phyloP scores from a whole-genome alignment of 2,113 vertebrate genomes.

The Ellobius talpinus region DNA sequence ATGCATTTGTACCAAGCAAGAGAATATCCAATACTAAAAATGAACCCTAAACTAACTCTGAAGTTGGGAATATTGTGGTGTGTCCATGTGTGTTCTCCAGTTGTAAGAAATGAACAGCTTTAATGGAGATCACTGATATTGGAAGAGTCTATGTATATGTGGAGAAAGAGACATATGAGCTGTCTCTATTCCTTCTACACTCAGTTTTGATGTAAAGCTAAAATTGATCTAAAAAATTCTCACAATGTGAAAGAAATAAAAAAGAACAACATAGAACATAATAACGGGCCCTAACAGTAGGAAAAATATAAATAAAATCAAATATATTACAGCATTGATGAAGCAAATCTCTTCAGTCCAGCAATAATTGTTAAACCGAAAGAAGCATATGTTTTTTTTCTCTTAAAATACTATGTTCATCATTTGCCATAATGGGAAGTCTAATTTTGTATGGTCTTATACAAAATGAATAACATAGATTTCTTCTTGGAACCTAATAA shows the following conservation, averaged over 20 bases:
- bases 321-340: not conserved
- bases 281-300: not conserved
- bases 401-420: not conserved
- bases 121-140: not conserved
- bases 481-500: constrained; percentile 22
- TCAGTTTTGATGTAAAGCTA: not conserved
- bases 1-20: not conserved
- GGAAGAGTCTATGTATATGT: not conserved
- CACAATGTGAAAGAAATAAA: not conserved
- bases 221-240: not conserved
- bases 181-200: not conserved
- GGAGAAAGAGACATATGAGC: not conserved
- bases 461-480: constrained; percentile 10
- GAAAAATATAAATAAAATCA: constrained; percentile 36
- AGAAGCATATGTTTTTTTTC: not conserved
- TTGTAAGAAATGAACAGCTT: not conserved
- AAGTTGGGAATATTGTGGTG: not conserved
- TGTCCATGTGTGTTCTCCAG: not conserved
- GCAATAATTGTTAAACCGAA: constrained; percentile 42
- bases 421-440: constrained; percentile 19
- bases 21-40: not conserved
- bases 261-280: not conserved
- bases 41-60: not conserved
- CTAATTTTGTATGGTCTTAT: constrained; percentile 22
- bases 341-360: constrained; percentile 17